These are phyloP conservation scores for Telmatochromis sp. DNA, from an alignment of 2,113 vertebrate genomes.

Conservation along the genomic window DNA sequence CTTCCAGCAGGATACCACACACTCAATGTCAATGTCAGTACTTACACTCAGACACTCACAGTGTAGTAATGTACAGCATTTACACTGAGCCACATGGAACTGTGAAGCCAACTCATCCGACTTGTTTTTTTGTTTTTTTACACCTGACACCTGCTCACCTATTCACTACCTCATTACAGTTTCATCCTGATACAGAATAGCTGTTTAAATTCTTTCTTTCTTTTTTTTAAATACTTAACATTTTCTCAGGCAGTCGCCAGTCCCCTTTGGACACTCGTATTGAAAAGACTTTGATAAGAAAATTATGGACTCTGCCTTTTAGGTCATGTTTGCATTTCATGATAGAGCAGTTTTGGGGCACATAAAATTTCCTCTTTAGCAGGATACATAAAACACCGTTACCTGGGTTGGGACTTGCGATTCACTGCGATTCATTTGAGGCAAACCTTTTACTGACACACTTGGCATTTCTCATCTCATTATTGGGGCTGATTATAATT, in stretches of 20 bases:
- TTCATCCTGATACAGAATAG: neutral
- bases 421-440: constrained; percentile 57
- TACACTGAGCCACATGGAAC: neutral
- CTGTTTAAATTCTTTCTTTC: neutral
- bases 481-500: constrained; percentile 71
- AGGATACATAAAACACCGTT: neutral
- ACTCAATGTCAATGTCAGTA: neutral
- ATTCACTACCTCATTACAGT: neutral
- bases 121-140: neutral
- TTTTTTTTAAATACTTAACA: neutral
- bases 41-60: neutral
- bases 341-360: neutral
- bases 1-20: neutral
- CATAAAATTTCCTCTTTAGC: neutral
- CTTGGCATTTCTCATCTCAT: constrained; percentile 67
- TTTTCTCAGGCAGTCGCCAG: neutral
- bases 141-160: neutral
- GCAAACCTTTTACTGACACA: constrained; percentile 61
- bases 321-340: constrained; percentile 1
- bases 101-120: neutral
- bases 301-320: neutral
- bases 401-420: neutral
- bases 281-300: neutral
- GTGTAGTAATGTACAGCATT: neutral
- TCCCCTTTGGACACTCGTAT: neutral